phyloP scores from a whole-genome alignment of 1,140 invertebrate species.

The Oreohelix idahoensis region DNA sequence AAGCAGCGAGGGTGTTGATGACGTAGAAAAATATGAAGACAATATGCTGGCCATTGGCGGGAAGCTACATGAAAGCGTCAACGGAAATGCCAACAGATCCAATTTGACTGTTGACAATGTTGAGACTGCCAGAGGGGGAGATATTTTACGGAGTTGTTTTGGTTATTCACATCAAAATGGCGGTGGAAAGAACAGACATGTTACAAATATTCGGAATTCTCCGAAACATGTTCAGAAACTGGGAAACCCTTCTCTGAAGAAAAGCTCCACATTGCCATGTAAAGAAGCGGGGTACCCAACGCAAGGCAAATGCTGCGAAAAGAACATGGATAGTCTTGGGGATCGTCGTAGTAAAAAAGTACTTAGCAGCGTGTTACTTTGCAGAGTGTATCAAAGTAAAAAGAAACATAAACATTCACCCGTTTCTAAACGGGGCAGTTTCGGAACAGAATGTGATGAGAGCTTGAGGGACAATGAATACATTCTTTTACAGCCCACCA shows the following conservation, averaged over 20 bases:
- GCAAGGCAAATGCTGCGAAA: neutral
- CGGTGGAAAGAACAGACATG: neutral
- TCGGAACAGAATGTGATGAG: neutral
- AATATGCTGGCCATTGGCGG: neutral
- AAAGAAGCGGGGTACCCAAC: neutral
- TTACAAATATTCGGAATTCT: neutral
- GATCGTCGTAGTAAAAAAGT: neutral
- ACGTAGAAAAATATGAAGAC: neutral
- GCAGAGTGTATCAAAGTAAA: constrained; percentile 1
- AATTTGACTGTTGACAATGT: neutral
- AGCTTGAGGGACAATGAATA: constrained; percentile 15
- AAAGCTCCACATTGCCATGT: neutral
- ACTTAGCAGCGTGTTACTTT: neutral
- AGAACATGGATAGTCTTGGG: neutral
- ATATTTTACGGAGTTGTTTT: neutral
- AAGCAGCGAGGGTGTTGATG: neutral
- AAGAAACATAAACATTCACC: neutral
- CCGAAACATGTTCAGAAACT: neutral
- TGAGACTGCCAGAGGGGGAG: neutral
- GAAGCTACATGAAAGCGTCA: neutral
- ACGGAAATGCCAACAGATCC: neutral
- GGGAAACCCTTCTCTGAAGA: neutral
- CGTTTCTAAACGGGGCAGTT: neutral
- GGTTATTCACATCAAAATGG: neutral
- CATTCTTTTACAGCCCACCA: constrained; percentile 21